Conservation (phyloP, 2,113 vertebrate genomes). For the Lagopus muta region DNA sequence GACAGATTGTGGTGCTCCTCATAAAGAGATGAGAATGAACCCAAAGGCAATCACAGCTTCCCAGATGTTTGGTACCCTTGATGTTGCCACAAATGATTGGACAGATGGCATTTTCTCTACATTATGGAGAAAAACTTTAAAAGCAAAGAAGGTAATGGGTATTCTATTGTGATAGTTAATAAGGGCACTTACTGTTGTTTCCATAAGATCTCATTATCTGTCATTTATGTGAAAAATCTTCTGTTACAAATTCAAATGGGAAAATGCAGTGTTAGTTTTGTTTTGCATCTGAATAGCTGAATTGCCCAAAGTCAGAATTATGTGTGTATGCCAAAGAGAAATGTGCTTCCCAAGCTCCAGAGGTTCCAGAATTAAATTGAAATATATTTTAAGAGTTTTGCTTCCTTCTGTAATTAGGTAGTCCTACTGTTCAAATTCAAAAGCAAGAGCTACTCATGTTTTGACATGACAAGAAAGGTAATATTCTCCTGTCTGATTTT, state of each 20-base stretch:
- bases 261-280: background rate
- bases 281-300: background rate
- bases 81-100: slow-evolving; percentile 90
- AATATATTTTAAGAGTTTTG: background rate
- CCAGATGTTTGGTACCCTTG: slow-evolving; percentile 89
- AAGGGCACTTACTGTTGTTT: slow-evolving; percentile 13
- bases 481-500: background rate
- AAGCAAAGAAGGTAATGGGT: slow-evolving; percentile 83
- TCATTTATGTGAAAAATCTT: background rate
- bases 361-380: background rate
- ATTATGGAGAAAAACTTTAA: slow-evolving; percentile 89
- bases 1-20: slow-evolving; percentile 83
- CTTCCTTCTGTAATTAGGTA: background rate
- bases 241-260: background rate
- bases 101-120: slow-evolving; percentile 89
- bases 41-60: slow-evolving; percentile 88
- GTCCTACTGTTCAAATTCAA: background rate
- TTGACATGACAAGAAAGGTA: background rate
- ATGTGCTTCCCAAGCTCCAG: background rate
- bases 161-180: background rate
- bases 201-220: background rate
- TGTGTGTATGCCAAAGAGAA: background rate
- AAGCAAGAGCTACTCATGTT: background rate
- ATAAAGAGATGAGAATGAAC: slow-evolving; percentile 91
- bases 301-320: background rate